Base-by-base conservation (phyloP, 1,140 invertebrate genomes). In the Halyomorpha halys region DNA sequence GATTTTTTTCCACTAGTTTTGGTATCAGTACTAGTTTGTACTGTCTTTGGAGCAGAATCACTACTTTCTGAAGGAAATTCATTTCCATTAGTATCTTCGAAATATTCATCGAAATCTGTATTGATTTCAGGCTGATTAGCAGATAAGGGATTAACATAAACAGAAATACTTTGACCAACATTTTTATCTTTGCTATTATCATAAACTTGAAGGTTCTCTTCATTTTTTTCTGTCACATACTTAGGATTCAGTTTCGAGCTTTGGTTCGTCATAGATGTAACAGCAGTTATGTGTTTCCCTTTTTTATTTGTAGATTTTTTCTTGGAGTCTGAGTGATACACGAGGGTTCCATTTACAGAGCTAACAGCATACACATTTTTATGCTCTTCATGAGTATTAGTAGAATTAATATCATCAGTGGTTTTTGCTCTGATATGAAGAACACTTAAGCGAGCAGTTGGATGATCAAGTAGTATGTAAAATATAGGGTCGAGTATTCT, bases 361-460 rank as follows among this genome's bases (percentile, higher is more conserved):
- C 89, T 92, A 44, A 93, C 90, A 2, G 90, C 90, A 73, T 87
- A 91, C 13, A 93, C 87, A 71, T 88, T 86, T 16, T 39, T 44
- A 23, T 60, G 30, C 13, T 60, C 59, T 23, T 56, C 53, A 4
- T 19, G 53, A 16, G 19, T 15, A 25, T 19, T 19, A 27, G 18
- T 56, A 0, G 83, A 79, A 4, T 75, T 59, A 54, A 79, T 73
- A 72, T 80, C 70, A 66, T 76, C 81, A n/a, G 74, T 59, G 2
- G 25, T 54, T 21, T 51, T 49, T 1, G 61, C 59, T 71, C 85
- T 88, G 1, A 91, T 85, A 71, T 94, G 89, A 13, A 90, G 82
- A 3, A 95, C 86, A 56, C 90, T 90, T 66, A 95, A 83, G 27
- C 92, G 80, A 62, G 89, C 86, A 0, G 91, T 94, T 53, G 85